Conservation (phyloP, 2,888 invertebrate genomes). For the Xestia ashworthii region DNA sequence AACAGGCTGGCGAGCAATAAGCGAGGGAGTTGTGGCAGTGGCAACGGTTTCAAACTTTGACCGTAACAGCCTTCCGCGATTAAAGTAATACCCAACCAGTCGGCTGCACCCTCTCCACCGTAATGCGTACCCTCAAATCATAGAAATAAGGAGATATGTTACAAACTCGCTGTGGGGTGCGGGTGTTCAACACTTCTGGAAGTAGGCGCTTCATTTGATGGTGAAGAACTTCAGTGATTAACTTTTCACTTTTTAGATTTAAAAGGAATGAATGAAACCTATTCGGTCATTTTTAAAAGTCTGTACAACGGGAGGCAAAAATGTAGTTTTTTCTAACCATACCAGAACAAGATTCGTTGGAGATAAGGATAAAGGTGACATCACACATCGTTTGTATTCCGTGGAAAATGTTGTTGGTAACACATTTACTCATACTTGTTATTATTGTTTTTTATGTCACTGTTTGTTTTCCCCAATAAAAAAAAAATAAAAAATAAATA, state of each 20-base stretch:
- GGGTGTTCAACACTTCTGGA: background rate
- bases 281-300: background rate
- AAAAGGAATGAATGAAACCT: background rate
- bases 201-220: conserved; percentile 3
- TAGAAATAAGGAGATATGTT: conserved; percentile 45
- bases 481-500: too few relatives aligned
- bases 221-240: background rate
- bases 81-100: conserved; percentile 83
- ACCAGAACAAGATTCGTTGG: background rate
- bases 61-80: conserved; percentile 82
- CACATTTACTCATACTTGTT: too few relatives aligned
- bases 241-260: background rate
- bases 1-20: conserved; percentile 78
- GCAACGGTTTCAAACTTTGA: conserved; percentile 75
- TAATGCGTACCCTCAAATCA: conserved; percentile 74
- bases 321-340: background rate
- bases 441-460: too few relatives aligned
- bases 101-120: conserved; percentile 61
- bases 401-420: too few relatives aligned
- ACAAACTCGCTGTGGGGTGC: conserved; percentile 13
- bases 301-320: background rate
- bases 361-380: background rate
- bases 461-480: too few relatives aligned
- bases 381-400: too few relatives aligned
- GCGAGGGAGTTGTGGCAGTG: conserved; percentile 71